Evolutionary conservation across 1,140 invertebrate genomes (phyloP).

Genomic region (Drosophila willistoni): DNA sequence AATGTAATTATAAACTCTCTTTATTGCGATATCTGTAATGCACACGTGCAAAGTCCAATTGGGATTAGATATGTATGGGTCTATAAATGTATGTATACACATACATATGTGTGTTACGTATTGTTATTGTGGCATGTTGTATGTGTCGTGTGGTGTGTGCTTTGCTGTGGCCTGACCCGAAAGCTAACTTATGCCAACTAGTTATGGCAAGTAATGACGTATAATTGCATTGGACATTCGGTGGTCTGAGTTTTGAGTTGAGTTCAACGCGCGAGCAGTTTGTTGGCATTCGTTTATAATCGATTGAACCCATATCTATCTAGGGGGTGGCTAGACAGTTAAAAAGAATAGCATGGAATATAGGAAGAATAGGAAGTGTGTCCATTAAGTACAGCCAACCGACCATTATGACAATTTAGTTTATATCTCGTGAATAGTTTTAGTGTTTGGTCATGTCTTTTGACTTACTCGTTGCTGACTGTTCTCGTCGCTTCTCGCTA

Average conservation of each 20-base stretch:
- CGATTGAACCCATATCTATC: neutral
- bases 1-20: constrained; percentile 71
- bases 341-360: no score
- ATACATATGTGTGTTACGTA: neutral
- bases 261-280: constrained; percentile 17
- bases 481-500: neutral
- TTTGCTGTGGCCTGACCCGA: constrained; percentile 9
- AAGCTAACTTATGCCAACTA: constrained; percentile 19
- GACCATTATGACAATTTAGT: neutral
- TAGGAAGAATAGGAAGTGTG: no score
- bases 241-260: constrained; percentile 36
- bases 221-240: constrained; percentile 26
- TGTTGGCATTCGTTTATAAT: constrained; percentile 25
- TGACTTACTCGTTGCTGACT: constrained; percentile 1
- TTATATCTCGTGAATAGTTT: neutral
- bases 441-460: neutral
- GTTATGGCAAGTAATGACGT: constrained; percentile 36
- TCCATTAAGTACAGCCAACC: no score
- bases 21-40: constrained; percentile 27
- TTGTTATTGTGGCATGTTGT: neutral
- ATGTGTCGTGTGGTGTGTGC: neutral
- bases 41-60: constrained; percentile 22
- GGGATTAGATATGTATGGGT: constrained; percentile 10
- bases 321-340: neutral
- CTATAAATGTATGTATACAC: neutral